A percentile compares a stretch with the other conserved stretches of the same genome.
Conservation (phyloP, 2,113 vertebrate genomes). For the Nerophis ophidion region DNA sequence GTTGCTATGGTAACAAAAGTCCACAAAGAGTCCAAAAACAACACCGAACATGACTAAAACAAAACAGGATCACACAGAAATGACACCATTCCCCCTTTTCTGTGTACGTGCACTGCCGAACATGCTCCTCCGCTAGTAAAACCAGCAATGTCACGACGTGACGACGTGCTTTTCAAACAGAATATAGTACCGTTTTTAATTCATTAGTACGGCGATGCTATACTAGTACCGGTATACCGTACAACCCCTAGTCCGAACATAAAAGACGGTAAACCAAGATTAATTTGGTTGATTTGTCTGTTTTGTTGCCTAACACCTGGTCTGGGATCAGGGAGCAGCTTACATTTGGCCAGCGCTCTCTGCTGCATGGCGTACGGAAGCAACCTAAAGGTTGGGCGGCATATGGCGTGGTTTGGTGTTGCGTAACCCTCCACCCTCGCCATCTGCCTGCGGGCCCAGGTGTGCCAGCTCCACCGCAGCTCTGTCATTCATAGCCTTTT, state of each 20-base stretch:
- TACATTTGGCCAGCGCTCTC: slow-evolving; percentile 55
- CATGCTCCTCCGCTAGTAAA: no score
- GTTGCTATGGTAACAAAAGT: no score
- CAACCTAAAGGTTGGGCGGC: slow-evolving; percentile 68
- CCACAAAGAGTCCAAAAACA: no score
- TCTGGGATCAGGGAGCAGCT: slow-evolving; percentile 56
- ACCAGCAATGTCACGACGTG: no score
- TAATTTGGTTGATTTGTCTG: slow-evolving; percentile 20
- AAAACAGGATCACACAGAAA: no score
- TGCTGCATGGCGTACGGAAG: slow-evolving; percentile 45
- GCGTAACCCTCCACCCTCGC: slow-evolving; percentile 70
- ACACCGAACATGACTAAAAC: no score
- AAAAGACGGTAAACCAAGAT: slow-evolving; percentile 22
- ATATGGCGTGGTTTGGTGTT: slow-evolving; percentile 72
- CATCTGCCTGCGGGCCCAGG: slow-evolving; percentile 73
- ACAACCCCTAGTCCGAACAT: not conserved
- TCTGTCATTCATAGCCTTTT: slow-evolving; percentile 65
- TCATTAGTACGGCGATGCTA: no score
- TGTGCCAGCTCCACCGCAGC: slow-evolving; percentile 64
- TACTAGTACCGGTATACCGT: no score
- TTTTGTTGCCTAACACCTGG: slow-evolving; percentile 65
- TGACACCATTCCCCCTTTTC: no score
- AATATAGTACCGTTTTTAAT: no score
- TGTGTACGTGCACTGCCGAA: no score
- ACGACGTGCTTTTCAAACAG: no score